A percentile compares a stretch with the other conserved stretches of the same genome.
Conservation (phyloP, 30 jellyfish, hydroid and myxozoan species). For the Cassiopea xamachana region DNA sequence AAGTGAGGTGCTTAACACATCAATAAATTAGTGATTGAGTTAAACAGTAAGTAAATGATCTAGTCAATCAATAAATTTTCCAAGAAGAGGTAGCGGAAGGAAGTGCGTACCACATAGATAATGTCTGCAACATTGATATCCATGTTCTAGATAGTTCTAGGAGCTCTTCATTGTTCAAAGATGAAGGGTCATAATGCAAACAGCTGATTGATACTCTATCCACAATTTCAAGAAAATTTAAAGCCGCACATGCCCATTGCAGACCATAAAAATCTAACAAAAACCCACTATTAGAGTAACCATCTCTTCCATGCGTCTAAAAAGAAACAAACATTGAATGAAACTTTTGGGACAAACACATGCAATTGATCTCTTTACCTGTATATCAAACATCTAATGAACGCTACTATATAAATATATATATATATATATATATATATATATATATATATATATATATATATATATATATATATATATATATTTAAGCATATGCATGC, state of each 20-base stretch:
- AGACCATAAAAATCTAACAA: neutral
- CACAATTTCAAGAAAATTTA: constrained; percentile 19
- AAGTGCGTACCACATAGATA: constrained; percentile 4
- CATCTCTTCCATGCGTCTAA: neutral
- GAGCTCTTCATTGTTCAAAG: constrained; percentile 1
- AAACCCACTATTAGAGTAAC: neutral
- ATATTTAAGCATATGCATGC: no score
- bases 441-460: no score
- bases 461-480: no score
- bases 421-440: no score
- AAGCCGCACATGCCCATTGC: constrained; percentile 57
- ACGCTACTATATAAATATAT: no score
- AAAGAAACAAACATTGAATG: no score
- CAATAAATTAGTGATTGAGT: no score
- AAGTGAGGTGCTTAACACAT: no score
- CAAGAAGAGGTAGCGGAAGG: no score
- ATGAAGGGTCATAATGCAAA: neutral
- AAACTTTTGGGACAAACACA: neutral
- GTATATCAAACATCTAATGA: no score
- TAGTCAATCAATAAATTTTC: no score
- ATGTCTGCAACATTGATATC: constrained; percentile 31
- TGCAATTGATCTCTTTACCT: neutral
- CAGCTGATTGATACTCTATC: constrained; percentile 5
- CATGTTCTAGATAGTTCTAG: neutral
- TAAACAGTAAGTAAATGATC: no score